Evolutionary conservation across 2,113 vertebrate species (phyloP), one percentile per base, ranked within the genome.

Genomic region (Chloropsis cyanopogon): DNA sequence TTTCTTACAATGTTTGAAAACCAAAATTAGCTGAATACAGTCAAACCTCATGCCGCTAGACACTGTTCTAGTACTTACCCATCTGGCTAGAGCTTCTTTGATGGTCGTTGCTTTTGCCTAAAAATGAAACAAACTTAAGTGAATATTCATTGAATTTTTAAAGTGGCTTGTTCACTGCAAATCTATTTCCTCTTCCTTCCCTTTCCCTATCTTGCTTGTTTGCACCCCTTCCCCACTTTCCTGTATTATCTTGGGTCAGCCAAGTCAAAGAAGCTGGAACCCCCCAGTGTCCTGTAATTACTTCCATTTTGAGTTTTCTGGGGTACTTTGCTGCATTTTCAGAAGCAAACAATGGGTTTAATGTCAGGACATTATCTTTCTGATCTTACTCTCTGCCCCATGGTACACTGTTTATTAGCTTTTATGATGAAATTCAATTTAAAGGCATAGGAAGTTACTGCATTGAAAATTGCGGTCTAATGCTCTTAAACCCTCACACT

Each of bases 101-200:
- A 99, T 98, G 66, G 99, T 99, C 31, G 98, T 99, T 97, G 98
- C 97, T 98, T 99, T 99, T 39, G 98, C 99, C 99, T 99, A 94
- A 52, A 95, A 87, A 70, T 12, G 69, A 91, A 88, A 95, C 42
- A 96, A 92, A 95, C 76, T 66, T 47, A 79, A 81, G 76, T 93
- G 46, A 95, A 92, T 18, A 65, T 39, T 94, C 18, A 90, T 15
- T 76, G 69, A 90, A 33, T 25, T 76, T 73, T 92, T 44, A 39
- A 63, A 84, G 42, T 92, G 29, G 28, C 10, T 88, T 94, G 33
- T 90, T 91, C 63, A 91, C 26, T 28, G 46, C 78, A 84, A 69
- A 92, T 68, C 37, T 65, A 11, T 37, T 70, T 79, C 33, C 24
- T 72, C 35, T 72, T 41, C 35, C 37, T 41, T 86, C 12, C 60